A percentile compares a stretch with the other conserved stretches of the same genome.
Conservation (phyloP, 1,140 invertebrate genomes). For the Tetranychus cinnabarinus region DNA sequence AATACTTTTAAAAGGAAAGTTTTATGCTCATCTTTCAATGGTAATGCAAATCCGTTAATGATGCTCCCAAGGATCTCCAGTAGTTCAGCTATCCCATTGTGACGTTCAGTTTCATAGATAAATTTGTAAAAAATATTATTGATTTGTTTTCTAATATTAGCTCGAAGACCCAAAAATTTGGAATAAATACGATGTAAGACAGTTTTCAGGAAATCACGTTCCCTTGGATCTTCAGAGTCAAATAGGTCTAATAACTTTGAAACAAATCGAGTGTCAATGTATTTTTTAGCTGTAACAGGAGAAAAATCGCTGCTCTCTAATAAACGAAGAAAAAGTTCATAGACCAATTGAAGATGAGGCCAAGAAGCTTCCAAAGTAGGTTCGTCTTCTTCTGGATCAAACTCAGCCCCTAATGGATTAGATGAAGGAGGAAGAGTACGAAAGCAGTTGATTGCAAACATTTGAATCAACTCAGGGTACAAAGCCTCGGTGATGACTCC, state of each 20-base stretch:
- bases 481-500: constrained; percentile 80
- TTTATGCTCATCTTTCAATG: constrained; percentile 87
- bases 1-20: constrained; percentile 87
- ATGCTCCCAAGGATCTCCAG: constrained; percentile 96
- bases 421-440: constrained; percentile 85
- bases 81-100: constrained; percentile 94
- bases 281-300: constrained; percentile 84
- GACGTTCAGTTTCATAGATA: constrained; percentile 99
- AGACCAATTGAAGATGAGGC: constrained; percentile 80
- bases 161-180: constrained; percentile 90
- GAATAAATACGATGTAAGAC: constrained; percentile 98
- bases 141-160: constrained; percentile 98
- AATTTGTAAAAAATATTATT: constrained; percentile 97
- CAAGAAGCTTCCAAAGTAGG: constrained; percentile 93
- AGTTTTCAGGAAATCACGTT: constrained; percentile 97
- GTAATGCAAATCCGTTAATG: constrained; percentile 95
- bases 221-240: constrained; percentile 94
- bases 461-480: constrained; percentile 15
- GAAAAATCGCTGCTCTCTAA: constrained; percentile 64
- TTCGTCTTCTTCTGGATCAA: constrained; percentile 98
- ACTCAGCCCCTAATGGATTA: constrained; percentile 55
- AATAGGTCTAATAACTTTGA: constrained; percentile 90
- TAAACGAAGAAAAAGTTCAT: constrained; percentile 19
- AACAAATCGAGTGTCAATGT: constrained; percentile 98
- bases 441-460: constrained; percentile 42